Conservation (phyloP, 2,797 vertebrate species). For the Limosa lapponica region DNA sequence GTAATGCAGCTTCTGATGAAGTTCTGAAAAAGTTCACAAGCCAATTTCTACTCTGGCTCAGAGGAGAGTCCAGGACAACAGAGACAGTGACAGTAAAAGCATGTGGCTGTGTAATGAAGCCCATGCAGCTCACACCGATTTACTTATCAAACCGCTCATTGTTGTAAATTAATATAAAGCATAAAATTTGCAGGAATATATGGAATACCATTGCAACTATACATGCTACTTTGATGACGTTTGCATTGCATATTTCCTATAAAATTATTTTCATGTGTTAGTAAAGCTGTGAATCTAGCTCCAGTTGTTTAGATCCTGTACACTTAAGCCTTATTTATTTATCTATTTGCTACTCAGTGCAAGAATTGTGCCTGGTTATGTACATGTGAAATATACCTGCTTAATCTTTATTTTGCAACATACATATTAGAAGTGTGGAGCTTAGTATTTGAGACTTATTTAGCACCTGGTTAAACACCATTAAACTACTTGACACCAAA, state of each 20-base stretch:
- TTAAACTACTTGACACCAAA: not conserved
- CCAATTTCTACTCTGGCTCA: not conserved
- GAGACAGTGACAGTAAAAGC: not conserved
- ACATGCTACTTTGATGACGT: not conserved
- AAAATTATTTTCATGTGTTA: not conserved
- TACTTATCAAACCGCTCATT: not conserved
- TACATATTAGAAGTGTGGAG: not conserved
- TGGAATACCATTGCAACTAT: not conserved
- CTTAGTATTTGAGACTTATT: not conserved
- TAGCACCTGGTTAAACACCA: conserved; percentile 10
- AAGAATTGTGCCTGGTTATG: not conserved
- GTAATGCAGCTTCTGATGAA: not conserved
- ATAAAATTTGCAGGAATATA: not conserved
- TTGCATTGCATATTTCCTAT: not conserved
- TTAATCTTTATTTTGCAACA: not conserved
- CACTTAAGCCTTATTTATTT: not conserved
- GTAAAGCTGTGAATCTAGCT: not conserved
- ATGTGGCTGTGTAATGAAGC: not conserved
- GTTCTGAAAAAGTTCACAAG: not conserved
- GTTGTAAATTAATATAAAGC: not conserved
- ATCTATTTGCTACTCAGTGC: not conserved
- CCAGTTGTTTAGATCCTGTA: not conserved
- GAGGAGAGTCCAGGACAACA: not conserved
- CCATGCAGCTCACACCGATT: not conserved
- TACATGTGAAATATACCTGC: not conserved